These are phyloP conservation scores for Azemiops feae DNA, from an alignment of 2,113 vertebrate genomes.

Conservation along the genomic window DNA sequence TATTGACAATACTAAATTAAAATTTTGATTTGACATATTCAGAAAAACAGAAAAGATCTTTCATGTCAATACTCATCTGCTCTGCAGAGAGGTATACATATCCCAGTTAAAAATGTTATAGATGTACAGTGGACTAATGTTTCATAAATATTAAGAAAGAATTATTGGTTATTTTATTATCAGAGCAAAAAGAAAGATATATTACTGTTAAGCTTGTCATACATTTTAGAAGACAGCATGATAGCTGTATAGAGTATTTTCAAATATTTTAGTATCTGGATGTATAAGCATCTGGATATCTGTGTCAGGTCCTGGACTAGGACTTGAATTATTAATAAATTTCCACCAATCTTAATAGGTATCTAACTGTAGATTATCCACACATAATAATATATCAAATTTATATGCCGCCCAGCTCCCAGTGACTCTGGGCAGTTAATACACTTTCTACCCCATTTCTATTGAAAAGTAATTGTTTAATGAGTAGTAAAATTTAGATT, in stretches of 20 bases:
- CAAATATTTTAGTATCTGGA: background rate
- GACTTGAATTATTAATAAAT: background rate
- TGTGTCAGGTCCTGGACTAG: background rate
- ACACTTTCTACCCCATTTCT: background rate
- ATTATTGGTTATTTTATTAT: background rate
- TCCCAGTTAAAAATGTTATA: background rate
- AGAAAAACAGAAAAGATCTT: constrained; percentile 22
- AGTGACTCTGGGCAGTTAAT: background rate
- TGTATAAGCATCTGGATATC: background rate
- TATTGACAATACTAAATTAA: background rate
- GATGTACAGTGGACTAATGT: background rate
- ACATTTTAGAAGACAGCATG: background rate
- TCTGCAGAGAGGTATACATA: background rate
- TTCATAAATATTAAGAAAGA: background rate
- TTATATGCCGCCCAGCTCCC: background rate
- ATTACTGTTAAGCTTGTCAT: background rate
- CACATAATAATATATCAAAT: background rate
- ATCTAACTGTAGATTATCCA: background rate
- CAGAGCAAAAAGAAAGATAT: background rate
- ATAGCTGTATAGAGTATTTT: background rate
- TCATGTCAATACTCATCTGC: background rate
- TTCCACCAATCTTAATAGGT: background rate
- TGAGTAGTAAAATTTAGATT: background rate
- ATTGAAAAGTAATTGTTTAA: background rate
- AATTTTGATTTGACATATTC: background rate